These are phyloP conservation scores for Drosophila navojoa DNA, from an alignment of 1,140 invertebrate genomes.

Conservation along the genomic window DNA sequence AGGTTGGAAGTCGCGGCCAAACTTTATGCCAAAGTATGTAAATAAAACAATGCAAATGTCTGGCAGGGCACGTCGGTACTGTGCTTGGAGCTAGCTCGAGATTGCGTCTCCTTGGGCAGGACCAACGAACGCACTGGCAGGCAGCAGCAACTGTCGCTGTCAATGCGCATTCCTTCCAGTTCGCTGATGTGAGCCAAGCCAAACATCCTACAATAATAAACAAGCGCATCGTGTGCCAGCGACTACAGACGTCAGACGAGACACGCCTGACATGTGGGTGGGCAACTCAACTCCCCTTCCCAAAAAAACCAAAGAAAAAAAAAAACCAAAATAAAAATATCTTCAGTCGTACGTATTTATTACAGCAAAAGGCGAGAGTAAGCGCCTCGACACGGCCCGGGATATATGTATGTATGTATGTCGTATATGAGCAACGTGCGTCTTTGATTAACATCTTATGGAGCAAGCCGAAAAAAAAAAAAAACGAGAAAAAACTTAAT, in stretches of 20 bases:
- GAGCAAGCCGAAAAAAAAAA: neutral
- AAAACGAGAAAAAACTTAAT: neutral
- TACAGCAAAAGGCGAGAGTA: slow-evolving; percentile 26
- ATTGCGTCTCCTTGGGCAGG: slow-evolving; percentile 20
- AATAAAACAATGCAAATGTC: slow-evolving; percentile 76
- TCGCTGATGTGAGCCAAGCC: slow-evolving; percentile 68
- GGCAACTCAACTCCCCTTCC: no score
- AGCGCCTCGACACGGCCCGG: slow-evolving; percentile 42
- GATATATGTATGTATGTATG: no score
- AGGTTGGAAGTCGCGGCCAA: slow-evolving; percentile 37
- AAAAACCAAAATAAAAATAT: slow-evolving; percentile 11
- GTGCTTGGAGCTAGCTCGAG: slow-evolving; percentile 17
- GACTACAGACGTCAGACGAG: slow-evolving; percentile 49
- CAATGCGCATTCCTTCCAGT: slow-evolving; percentile 68
- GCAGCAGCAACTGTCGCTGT: slow-evolving; percentile 61
- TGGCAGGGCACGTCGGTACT: slow-evolving; percentile 17
- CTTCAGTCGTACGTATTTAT: slow-evolving; percentile 57
- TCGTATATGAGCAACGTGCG: slow-evolving; percentile 50
- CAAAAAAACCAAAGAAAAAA: neutral
- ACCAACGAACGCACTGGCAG: neutral
- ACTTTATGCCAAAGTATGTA: slow-evolving; percentile 62
- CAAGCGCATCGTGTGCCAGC: slow-evolving; percentile 56
- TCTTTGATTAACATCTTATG: slow-evolving; percentile 72
- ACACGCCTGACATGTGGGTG: slow-evolving; percentile 36
- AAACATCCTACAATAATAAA: slow-evolving; percentile 77